Evolutionary conservation across 23 tunicate genomes (phyloP), one percentile per base, ranked within the genome.

Genomic region (Halocynthia roretzi): DNA sequence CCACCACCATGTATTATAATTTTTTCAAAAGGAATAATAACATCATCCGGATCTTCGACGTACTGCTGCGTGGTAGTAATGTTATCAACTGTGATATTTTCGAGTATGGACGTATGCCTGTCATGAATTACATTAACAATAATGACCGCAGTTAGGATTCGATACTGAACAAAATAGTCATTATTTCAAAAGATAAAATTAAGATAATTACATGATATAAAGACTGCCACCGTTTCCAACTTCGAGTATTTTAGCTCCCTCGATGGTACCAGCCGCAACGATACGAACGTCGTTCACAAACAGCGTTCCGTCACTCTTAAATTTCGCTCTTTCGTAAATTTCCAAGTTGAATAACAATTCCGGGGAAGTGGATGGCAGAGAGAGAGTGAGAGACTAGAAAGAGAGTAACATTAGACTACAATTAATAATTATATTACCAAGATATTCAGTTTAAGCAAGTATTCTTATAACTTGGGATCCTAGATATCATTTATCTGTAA

Each of bases 1-100:
- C 80, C 80, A 22, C 80, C 80, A 58, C 80, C 80, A 56, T 76
- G 80, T 40, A 76, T 53, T 48, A 76, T 76, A 4, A 76, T 55
- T 53, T 76, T 76, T n/a, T 55, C 44, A 53, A 76, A 76, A 9
- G 73, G 73, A 7, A 69, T 69, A 15, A 76, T 68, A 7, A 10
- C 67, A 17, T 23, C 52, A 7, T 52, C 54, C 44, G 61, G 68
- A 12, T 58, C 80, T 17, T 21, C 61, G 49, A 7, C 61, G 56
- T 56, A 8, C 52, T 14, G 7, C 8, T 52, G 10, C 15, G 80
- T 53, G 44, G 44, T 31, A 4, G 44, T 31, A 31, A 31, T 31
- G 44, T 31, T 31, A 31, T 31, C 44, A 31, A 31, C 44, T 31
- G 44, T 31, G 44, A 31, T 31, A 31, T 31, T 31, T 31, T 31